phyloP scores from a whole-genome alignment of 2,888 invertebrate species.

The Diploptera punctata region DNA sequence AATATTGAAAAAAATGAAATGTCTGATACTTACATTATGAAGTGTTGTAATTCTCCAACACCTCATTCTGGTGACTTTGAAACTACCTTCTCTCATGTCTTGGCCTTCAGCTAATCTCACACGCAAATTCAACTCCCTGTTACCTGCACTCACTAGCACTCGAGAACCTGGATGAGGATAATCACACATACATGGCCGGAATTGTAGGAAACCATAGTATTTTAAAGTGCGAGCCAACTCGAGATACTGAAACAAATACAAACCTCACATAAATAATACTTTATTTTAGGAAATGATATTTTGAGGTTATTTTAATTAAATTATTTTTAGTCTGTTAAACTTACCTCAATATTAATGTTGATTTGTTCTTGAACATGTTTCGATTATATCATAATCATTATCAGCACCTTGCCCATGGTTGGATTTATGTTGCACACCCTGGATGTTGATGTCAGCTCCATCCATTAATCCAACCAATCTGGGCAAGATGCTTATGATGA shows the following conservation, averaged over 20 bases:
- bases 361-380: no score
- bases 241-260: constrained; percentile 74
- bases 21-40: constrained; percentile 70
- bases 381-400: no score
- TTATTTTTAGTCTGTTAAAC: no score
- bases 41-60: constrained; percentile 96
- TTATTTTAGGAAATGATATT: no score
- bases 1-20: no score
- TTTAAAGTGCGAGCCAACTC: constrained; percentile 82
- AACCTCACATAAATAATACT: neutral
- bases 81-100: constrained; percentile 80
- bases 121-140: constrained; percentile 82
- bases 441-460: no score
- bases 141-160: constrained; percentile 82
- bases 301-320: no score
- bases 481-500: no score
- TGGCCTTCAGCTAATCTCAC: constrained; percentile 60
- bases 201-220: constrained; percentile 89
- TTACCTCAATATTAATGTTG: no score
- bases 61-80: constrained; percentile 94
- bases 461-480: no score
- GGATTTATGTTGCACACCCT: no score
- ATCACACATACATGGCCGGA: constrained; percentile 76
- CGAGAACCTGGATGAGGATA: constrained; percentile 73
- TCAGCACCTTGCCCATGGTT: no score